Percentiles rank a stretch among this genome's conserved stretches.
phyloP scores from a whole-genome alignment of 2,797 vertebrate genomes.

The Avahi laniger region DNA sequence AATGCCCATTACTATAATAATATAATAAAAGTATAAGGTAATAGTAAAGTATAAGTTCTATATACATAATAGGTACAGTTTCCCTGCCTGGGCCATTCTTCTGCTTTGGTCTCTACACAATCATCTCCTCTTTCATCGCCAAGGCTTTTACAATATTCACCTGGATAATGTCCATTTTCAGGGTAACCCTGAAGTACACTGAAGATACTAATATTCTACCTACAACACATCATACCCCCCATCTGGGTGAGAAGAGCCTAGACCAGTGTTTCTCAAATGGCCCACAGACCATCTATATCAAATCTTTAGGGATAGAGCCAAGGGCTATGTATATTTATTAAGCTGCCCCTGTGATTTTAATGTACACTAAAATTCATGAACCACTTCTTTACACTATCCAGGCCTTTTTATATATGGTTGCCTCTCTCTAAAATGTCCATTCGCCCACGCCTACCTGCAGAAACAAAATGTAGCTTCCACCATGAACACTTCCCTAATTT shows the following conservation, averaged over 20 bases:
- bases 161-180: background rate
- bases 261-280: background rate
- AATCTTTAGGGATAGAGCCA: background rate
- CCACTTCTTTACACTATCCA: background rate
- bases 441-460: background rate
- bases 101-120: background rate
- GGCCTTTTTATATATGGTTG: background rate
- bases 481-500: background rate
- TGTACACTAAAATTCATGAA: background rate
- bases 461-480: background rate
- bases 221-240: background rate
- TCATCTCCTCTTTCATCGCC: background rate
- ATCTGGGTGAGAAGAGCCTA: background rate
- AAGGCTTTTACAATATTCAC: background rate
- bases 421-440: background rate
- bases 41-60: background rate
- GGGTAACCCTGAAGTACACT: background rate
- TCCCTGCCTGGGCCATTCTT: background rate
- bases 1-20: background rate
- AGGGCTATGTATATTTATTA: background rate
- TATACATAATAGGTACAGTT: background rate
- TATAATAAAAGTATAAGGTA: background rate
- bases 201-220: background rate
- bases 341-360: background rate
- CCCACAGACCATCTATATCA: background rate